These are phyloP conservation scores for Leptobrachium leishanense DNA, from an alignment of 2,113 vertebrate species.

Conservation along the genomic window DNA sequence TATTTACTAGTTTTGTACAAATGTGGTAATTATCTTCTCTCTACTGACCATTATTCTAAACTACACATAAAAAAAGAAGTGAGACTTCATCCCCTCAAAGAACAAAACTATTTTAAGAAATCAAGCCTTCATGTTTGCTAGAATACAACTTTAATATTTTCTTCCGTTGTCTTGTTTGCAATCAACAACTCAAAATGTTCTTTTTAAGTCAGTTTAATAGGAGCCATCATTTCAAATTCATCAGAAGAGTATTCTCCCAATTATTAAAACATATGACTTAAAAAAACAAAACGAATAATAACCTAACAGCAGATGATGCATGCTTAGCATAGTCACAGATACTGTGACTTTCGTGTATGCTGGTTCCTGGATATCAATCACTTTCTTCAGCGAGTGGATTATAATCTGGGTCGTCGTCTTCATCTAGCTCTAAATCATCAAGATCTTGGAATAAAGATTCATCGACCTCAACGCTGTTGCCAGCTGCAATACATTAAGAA, in stretches of 20 bases:
- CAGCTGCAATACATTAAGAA: constrained; percentile 66
- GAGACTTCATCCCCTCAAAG: too few species aligned
- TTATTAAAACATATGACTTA: constrained; percentile 60
- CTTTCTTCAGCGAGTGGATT: constrained; percentile 85
- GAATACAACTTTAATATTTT: too few species aligned
- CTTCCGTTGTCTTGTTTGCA: neutral
- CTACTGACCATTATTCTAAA: too few species aligned
- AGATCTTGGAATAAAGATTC: constrained; percentile 97
- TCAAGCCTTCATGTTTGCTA: too few species aligned
- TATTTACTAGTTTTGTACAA: too few species aligned
- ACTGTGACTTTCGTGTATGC: constrained; percentile 62
- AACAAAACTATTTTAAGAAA: too few species aligned
- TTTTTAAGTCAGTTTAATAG: constrained; percentile 70
- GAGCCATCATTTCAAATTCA: constrained; percentile 57
- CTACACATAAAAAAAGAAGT: too few species aligned
- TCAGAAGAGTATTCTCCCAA: constrained; percentile 71
- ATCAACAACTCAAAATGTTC: neutral
- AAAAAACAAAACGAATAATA: constrained; percentile 36
- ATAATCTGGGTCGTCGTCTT: constrained; percentile 90
- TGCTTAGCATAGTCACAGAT: constrained; percentile 68
- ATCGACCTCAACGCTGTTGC: constrained; percentile 94
- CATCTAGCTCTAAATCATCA: constrained; percentile 90
- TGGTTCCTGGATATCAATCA: constrained; percentile 67
- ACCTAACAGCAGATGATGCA: constrained; percentile 49
- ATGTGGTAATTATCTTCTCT: too few species aligned